Evolutionary conservation across 2,797 vertebrate species (phyloP).

Genomic region (Stomatorhinus walkeri): DNA sequence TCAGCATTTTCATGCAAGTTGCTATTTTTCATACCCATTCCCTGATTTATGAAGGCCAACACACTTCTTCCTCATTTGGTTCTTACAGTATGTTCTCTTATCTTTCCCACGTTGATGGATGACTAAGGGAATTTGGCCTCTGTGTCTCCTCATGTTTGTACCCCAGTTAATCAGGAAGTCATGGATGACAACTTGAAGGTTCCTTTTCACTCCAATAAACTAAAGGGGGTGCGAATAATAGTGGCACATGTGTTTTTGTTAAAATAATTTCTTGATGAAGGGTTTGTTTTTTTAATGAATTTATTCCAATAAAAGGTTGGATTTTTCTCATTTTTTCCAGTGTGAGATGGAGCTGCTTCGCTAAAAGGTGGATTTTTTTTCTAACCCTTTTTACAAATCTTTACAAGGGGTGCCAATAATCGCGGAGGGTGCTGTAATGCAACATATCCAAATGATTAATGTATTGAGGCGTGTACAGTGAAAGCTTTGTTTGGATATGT

Average conservation of each 20-base stretch:
- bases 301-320: not conserved
- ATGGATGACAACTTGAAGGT: not conserved
- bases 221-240: not conserved
- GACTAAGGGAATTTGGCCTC: not conserved
- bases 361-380: not conserved
- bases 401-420: not conserved
- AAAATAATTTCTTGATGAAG: not conserved
- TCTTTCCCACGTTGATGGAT: not conserved
- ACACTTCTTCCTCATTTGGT: not conserved
- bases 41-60: not conserved
- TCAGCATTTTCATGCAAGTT: not conserved
- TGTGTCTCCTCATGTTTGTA: not conserved
- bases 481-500: not conserved
- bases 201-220: not conserved
- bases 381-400: not conserved
- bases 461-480: conserved; percentile 19
- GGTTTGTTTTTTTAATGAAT: not conserved
- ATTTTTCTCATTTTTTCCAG: not conserved
- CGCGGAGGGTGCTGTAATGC: not conserved
- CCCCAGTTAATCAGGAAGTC: not conserved
- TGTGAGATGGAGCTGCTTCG: not conserved
- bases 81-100: not conserved
- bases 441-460: not conserved
- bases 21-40: not conserved
- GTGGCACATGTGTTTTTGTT: not conserved